phyloP scores from a whole-genome alignment of 2,888 invertebrate genomes.

The Caenorhabditis sp. region DNA sequence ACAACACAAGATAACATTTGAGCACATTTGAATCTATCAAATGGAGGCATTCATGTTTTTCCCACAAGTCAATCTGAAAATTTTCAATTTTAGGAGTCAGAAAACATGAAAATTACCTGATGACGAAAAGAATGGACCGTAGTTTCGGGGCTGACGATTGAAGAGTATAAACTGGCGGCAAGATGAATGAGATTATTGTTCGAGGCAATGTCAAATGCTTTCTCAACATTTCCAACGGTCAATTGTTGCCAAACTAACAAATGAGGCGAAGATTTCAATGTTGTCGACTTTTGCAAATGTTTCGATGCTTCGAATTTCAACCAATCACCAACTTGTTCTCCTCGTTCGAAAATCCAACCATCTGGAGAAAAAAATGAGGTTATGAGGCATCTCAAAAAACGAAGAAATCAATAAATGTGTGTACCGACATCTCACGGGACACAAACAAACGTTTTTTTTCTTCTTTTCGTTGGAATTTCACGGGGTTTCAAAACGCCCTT shows the following conservation, averaged over 20 bases:
- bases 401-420: not conserved
- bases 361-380: not conserved
- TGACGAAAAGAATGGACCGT: constrained; percentile 21
- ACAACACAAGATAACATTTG: constrained; percentile 50
- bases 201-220: constrained; percentile 31
- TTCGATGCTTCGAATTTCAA: constrained; percentile 22
- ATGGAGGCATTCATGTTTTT: constrained; percentile 24
- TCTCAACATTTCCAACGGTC: constrained; percentile 40
- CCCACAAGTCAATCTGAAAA: constrained; percentile 41
- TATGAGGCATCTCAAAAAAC: not conserved
- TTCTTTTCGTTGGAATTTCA: too few species aligned
- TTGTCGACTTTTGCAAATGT: not conserved
- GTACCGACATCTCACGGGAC: too few species aligned
- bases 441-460: too few species aligned
- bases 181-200: constrained; percentile 27
- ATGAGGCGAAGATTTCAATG: not conserved
- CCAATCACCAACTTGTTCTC: constrained; percentile 49
- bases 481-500: too few species aligned
- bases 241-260: constrained; percentile 38
- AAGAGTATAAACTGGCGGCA: constrained; percentile 38
- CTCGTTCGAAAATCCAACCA: constrained; percentile 43
- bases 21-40: constrained; percentile 25
- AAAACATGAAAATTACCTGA: too few species aligned
- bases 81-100: too few species aligned
- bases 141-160: constrained; percentile 39